A percentile compares a stretch with the other conserved stretches of the same genome.
Evolutionary conservation across 2,888 invertebrate genomes (phyloP).

Genomic region (Standfussiana lucernea): DNA sequence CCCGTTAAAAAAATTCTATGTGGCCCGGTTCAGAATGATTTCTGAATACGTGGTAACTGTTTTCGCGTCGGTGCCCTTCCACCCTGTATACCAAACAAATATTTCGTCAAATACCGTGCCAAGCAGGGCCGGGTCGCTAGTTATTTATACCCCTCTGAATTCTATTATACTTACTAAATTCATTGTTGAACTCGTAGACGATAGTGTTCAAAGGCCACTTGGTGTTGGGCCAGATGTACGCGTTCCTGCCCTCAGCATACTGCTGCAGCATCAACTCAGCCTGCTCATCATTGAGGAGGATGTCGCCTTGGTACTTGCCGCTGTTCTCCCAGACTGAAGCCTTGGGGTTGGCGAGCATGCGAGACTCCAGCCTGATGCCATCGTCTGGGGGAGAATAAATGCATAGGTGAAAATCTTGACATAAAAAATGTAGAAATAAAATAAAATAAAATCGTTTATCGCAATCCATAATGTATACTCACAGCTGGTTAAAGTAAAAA

Average conservation of each 20-base stretch:
- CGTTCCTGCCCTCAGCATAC: slow-evolving; percentile 72
- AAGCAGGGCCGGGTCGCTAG: neutral
- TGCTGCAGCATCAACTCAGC: slow-evolving; percentile 72
- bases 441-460: too few relatives aligned
- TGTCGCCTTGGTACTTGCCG: slow-evolving; percentile 81
- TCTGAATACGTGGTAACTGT: too few relatives aligned
- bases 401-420: neutral
- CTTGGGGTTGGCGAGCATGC: slow-evolving; percentile 65
- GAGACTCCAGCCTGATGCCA: slow-evolving; percentile 67
- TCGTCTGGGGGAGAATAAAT: slow-evolving; percentile 51
- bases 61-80: too few relatives aligned
- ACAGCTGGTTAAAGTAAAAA: too few relatives aligned
- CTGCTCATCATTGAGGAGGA: slow-evolving; percentile 74
- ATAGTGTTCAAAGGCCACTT: slow-evolving; percentile 74
- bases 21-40: too few relatives aligned
- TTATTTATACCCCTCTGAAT: neutral
- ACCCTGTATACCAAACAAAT: too few relatives aligned
- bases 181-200: slow-evolving; percentile 73
- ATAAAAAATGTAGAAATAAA: too few relatives aligned
- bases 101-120: neutral
- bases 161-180: slow-evolving; percentile 65
- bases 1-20: too few relatives aligned
- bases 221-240: slow-evolving; percentile 73
- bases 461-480: too few relatives aligned
- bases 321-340: slow-evolving; percentile 74